Conservation (phyloP, 2,797 vertebrate species). For the Poeciliopsis infans region DNA sequence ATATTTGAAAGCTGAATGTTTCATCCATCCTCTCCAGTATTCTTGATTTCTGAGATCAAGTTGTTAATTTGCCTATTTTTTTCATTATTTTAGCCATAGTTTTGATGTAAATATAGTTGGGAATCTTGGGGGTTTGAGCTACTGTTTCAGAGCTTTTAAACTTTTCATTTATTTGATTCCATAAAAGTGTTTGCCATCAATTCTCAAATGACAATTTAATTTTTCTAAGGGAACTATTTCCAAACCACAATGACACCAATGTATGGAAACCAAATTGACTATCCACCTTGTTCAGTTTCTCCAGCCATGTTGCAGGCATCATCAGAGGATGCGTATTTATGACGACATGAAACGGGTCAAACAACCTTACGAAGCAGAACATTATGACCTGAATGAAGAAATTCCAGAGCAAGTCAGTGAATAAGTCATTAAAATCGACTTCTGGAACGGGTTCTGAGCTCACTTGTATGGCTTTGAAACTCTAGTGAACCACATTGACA, state of each 20-base stretch:
- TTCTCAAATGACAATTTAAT: not conserved
- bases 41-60: not conserved
- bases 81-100: not conserved
- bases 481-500: not conserved
- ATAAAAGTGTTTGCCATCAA: not conserved
- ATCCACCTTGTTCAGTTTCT: not conserved
- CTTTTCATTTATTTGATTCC: not conserved
- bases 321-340: no score
- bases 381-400: not conserved
- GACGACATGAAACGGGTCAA: not conserved
- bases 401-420: not conserved
- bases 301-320: no score
- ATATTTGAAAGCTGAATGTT: not conserved
- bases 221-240: not conserved
- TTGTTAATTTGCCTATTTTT: not conserved
- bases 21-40: not conserved
- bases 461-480: not conserved
- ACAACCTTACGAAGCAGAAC: not conserved
- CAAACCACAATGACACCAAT: not conserved
- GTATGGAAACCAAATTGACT: not conserved
- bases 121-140: not conserved
- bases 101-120: not conserved
- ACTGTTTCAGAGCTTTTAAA: not conserved
- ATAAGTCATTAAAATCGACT: not conserved
- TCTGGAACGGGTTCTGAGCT: not conserved